A percentile compares a stretch with the other conserved stretches of the same genome.
Conservation (phyloP, 2,797 vertebrate species). For the Yasuhikotakia modesta region DNA sequence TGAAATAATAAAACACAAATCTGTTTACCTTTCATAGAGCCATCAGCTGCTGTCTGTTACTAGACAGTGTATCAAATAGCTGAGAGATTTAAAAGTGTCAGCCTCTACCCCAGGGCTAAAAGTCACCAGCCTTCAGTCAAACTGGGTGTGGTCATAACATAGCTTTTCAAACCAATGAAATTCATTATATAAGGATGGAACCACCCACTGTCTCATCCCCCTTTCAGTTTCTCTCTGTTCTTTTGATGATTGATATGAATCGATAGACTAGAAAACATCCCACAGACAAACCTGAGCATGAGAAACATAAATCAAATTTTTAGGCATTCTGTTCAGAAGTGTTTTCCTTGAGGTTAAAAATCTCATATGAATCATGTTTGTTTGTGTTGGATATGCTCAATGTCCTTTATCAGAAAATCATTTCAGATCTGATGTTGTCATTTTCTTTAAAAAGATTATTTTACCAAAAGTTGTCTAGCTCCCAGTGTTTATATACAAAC, state of each 20-base stretch:
- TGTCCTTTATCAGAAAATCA: background rate
- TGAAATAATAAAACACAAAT: background rate
- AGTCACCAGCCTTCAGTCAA: constrained; percentile 3
- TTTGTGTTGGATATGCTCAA: background rate
- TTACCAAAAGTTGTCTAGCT: background rate
- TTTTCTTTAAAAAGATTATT: background rate
- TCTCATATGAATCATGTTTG: background rate
- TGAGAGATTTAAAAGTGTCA: background rate
- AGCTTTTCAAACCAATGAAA: constrained; percentile 7
- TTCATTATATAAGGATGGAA: background rate
- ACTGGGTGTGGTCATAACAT: constrained; percentile 43
- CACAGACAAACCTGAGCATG: background rate
- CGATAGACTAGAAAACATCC: background rate
- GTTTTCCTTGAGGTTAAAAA: background rate
- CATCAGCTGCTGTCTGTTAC: constrained; percentile 5
- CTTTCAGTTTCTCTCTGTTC: background rate
- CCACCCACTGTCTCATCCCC: background rate
- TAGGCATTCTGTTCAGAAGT: background rate
- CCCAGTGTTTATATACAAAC: background rate
- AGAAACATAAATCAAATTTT: background rate
- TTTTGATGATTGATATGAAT: constrained; percentile 17
- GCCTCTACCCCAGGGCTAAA: constrained; percentile 10
- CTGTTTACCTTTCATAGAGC: constrained; percentile 25
- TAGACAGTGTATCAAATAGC: background rate
- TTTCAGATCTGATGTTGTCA: background rate